Conservation (phyloP, 2,888 invertebrate species). For the Hemistola chrysoprasaria region DNA sequence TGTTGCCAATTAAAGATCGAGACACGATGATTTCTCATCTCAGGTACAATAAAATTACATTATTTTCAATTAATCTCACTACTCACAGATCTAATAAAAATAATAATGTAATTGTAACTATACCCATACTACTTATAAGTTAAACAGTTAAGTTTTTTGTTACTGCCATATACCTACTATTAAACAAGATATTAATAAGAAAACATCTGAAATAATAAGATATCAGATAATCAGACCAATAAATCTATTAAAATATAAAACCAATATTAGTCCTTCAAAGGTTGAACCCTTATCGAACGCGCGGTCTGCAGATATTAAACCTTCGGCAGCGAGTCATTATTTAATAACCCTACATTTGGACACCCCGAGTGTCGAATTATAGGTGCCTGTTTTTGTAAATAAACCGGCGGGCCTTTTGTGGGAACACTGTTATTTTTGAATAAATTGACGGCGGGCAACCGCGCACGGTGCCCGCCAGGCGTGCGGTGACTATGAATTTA, state of each 20-base stretch:
- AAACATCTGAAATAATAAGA: too few relatives aligned
- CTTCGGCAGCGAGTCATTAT: slow-evolving; percentile 61
- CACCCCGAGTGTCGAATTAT: slow-evolving; percentile 66
- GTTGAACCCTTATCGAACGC: slow-evolving; percentile 25
- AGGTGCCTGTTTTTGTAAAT: slow-evolving; percentile 70
- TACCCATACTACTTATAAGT: too few relatives aligned
- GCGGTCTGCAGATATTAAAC: slow-evolving; percentile 26
- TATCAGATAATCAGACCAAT: too few relatives aligned
- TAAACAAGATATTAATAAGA: too few relatives aligned
- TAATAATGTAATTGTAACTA: too few relatives aligned
- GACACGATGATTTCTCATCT: too few relatives aligned
- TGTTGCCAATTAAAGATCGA: too few relatives aligned
- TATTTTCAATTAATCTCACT: too few relatives aligned
- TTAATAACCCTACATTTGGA: slow-evolving; percentile 71
- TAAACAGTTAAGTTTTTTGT: too few relatives aligned
- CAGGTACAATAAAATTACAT: too few relatives aligned
- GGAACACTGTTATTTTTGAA: slow-evolving; percentile 46
- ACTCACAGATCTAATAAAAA: too few relatives aligned
- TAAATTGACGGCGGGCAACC: slow-evolving; percentile 20
- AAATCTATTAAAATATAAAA: not conserved
- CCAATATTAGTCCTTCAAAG: not conserved
- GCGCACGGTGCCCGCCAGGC: slow-evolving; percentile 13
- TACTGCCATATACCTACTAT: too few relatives aligned
- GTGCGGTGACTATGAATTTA: slow-evolving; percentile 16
- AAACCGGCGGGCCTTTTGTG: slow-evolving; percentile 56